Conservation (phyloP, 2,113 vertebrate species). For the Chascanopsetta lugubris region DNA sequence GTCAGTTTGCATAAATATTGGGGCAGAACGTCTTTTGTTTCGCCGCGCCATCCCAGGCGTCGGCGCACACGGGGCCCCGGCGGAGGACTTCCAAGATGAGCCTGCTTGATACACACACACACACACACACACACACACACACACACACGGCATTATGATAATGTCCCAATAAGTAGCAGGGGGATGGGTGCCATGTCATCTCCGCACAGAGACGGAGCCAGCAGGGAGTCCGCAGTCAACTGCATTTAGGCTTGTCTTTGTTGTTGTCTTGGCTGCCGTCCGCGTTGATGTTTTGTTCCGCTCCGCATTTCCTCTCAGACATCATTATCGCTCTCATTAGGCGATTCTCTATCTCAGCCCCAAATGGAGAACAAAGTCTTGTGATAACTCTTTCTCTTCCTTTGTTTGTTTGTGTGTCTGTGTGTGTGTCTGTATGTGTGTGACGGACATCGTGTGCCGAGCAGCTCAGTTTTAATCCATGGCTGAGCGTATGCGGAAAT, state of each 20-base stretch:
- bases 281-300: conserved; percentile 60
- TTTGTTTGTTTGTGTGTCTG: conserved; percentile 18
- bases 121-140: no score
- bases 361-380: conserved; percentile 51
- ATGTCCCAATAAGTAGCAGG: conserved; percentile 70
- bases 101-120: conserved; percentile 55
- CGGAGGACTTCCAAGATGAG: conserved; percentile 63
- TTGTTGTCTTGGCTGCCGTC: conserved; percentile 62
- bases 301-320: conserved; percentile 58
- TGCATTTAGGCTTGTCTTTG: conserved; percentile 67
- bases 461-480: conserved; percentile 22
- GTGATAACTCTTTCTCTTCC: conserved; percentile 26
- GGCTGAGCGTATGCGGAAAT: neutral
- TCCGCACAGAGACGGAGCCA: conserved; percentile 62
- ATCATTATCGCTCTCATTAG: conserved; percentile 65
- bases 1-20: conserved; percentile 65
- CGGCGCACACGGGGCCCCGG: conserved; percentile 23
- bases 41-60: conserved; percentile 44
- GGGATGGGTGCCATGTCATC: conserved; percentile 62
- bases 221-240: conserved; percentile 64
- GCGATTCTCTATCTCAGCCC: conserved; percentile 35
- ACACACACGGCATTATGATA: conserved; percentile 69
- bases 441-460: conserved; percentile 1
- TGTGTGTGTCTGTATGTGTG: conserved; percentile 24
- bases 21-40: conserved; percentile 31